A percentile compares a stretch with the other conserved stretches of the same genome.
Evolutionary conservation across 2,113 vertebrate genomes (phyloP).

Genomic region (Pachypanchax playfairii): DNA sequence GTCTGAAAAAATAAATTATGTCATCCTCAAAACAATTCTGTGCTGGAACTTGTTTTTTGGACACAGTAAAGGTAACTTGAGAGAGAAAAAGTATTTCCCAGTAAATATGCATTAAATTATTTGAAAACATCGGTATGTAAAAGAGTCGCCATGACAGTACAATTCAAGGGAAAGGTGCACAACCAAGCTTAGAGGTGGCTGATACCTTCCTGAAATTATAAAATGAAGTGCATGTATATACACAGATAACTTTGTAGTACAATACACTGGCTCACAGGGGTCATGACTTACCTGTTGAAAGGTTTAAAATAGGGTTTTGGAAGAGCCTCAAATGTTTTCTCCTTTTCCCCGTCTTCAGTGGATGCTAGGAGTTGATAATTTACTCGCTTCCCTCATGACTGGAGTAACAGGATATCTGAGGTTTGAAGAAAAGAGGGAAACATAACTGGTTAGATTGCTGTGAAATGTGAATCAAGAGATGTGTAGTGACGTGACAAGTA

Average conservation of each 20-base stretch:
- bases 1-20: not conserved
- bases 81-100: no score
- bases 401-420: conserved; percentile 36
- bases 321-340: not conserved
- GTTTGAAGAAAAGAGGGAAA: not conserved
- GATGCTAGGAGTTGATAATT: conserved; percentile 21
- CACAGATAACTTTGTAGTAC: not conserved
- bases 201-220: no score
- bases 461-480: not conserved
- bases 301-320: conserved; percentile 19
- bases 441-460: not conserved
- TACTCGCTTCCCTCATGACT: conserved; percentile 48
- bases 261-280: not conserved
- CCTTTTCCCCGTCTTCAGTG: conserved; percentile 25
- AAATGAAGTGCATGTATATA: not conserved
- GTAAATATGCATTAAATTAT: no score
- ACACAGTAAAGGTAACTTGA: no score
- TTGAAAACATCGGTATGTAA: no score
- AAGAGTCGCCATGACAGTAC: no score
- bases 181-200: no score
- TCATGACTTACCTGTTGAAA: conserved; percentile 45
- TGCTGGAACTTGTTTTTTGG: no score
- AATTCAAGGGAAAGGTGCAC: no score
- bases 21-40: no score
- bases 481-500: not conserved